Evolutionary conservation across 2,113 vertebrate genomes (phyloP).

Genomic region (Indicator indicator): DNA sequence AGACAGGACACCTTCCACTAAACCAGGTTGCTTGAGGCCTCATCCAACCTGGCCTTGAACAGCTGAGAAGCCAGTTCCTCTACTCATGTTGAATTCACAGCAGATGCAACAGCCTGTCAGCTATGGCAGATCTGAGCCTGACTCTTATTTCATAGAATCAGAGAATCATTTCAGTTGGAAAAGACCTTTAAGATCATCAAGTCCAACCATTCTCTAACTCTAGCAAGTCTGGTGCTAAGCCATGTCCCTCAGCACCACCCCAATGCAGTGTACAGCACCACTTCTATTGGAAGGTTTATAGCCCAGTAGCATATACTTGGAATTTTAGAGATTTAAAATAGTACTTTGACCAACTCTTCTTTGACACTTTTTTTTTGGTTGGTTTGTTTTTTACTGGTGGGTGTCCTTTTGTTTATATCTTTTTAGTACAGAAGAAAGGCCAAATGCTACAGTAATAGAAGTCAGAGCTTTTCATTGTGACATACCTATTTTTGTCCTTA

Average conservation of each 20-base stretch:
- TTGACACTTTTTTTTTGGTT: neutral
- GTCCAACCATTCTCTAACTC: no score
- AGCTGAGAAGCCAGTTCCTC: neutral
- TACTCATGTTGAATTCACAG: neutral
- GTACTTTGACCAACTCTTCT: neutral
- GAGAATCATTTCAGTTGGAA: no score
- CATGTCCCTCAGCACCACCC: no score
- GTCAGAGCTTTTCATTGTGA: neutral
- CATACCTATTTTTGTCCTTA: neutral
- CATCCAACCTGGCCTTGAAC: no score
- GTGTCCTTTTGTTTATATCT: neutral
- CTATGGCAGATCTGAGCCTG: neutral
- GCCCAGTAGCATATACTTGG: neutral
- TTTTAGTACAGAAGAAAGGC: neutral
- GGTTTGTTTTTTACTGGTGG: neutral
- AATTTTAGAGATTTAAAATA: neutral
- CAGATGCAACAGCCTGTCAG: neutral
- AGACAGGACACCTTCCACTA: no score
- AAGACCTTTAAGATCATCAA: no score
- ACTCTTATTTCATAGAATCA: neutral
- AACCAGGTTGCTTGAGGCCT: no score
- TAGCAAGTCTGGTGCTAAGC: no score
- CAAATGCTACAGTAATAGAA: neutral
- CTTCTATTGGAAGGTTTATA: neutral
- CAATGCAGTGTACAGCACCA: no score